Conservation (phyloP, 2,888 invertebrate species). For the Drosophila maculinotata region DNA sequence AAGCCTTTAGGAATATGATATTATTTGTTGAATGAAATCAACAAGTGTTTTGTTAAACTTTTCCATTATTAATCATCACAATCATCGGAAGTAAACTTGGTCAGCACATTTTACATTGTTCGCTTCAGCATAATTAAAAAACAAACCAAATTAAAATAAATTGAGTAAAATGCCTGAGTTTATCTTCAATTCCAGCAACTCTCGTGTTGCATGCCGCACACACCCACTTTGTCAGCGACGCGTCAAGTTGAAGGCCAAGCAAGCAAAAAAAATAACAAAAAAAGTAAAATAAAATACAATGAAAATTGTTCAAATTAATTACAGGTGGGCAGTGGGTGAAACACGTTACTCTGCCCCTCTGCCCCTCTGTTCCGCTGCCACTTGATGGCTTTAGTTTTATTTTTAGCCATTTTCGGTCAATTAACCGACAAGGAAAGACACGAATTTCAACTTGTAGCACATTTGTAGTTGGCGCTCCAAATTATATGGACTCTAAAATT, state of each 20-base stretch:
- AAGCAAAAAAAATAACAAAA: too few species aligned
- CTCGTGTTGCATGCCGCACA: constrained; percentile 49
- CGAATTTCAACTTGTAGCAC: constrained; percentile 13
- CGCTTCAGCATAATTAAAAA: constrained; percentile 6
- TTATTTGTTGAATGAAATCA: constrained; percentile 53
- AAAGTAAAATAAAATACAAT: constrained; percentile 13
- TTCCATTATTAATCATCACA: constrained; percentile 54
- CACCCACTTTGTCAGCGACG: constrained; percentile 50
- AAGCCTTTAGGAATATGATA: constrained; percentile 23
- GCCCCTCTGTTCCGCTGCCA: too few species aligned
- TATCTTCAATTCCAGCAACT: constrained; percentile 31
- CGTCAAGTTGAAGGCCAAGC: constrained; percentile 56
- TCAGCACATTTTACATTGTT: constrained; percentile 14
- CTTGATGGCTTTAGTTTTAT: background rate
- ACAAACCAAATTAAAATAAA: constrained; percentile 19
- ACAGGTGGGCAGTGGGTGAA: constrained; percentile 34
- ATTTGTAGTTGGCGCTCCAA: constrained; percentile 4
- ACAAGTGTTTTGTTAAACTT: constrained; percentile 45
- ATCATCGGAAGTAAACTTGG: constrained; percentile 46
- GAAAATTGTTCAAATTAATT: constrained; percentile 53
- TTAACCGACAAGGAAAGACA: constrained; percentile 23
- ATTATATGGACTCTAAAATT: constrained; percentile 14
- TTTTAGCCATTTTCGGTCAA: constrained; percentile 36
- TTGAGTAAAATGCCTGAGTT: constrained; percentile 13
- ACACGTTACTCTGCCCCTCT: constrained; percentile 15